Conservation (phyloP, 2,888 invertebrate genomes). For the Pammene fasciana region DNA sequence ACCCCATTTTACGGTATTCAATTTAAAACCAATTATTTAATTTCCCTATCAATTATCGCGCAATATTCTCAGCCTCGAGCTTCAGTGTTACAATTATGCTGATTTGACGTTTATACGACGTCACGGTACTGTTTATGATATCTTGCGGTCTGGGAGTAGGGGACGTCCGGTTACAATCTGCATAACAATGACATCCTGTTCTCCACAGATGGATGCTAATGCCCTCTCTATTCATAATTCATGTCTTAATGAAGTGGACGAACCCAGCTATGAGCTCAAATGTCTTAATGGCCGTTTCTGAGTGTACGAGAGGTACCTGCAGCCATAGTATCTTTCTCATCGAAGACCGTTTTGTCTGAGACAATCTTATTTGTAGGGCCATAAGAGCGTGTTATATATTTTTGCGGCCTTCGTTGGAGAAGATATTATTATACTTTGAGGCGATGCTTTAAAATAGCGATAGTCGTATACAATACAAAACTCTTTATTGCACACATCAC, state of each 20-base stretch:
- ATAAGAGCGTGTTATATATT: too few species aligned
- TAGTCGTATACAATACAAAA: too few species aligned
- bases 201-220: slow-evolving; percentile 79
- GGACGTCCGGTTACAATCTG: slow-evolving; percentile 79
- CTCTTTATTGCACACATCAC: too few species aligned
- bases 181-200: slow-evolving; percentile 76
- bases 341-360: too few species aligned
- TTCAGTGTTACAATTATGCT: slow-evolving; percentile 8
- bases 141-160: slow-evolving; percentile 48
- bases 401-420: too few species aligned
- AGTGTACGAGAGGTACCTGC: not conserved
- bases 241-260: slow-evolving; percentile 76
- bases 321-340: too few species aligned
- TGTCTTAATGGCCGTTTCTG: slow-evolving; percentile 15
- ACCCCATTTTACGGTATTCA: too few species aligned
- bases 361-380: too few species aligned
- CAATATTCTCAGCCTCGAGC: not conserved
- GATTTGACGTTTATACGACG: slow-evolving; percentile 12
- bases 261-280: slow-evolving; percentile 51
- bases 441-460: too few species aligned
- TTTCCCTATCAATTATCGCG: not conserved
- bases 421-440: too few species aligned
- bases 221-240: slow-evolving; percentile 77
- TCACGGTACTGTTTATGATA: slow-evolving; percentile 24
- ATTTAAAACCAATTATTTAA: not conserved